phyloP scores from a whole-genome alignment of 2,888 invertebrate genomes.

The Nomada fabriciana region DNA sequence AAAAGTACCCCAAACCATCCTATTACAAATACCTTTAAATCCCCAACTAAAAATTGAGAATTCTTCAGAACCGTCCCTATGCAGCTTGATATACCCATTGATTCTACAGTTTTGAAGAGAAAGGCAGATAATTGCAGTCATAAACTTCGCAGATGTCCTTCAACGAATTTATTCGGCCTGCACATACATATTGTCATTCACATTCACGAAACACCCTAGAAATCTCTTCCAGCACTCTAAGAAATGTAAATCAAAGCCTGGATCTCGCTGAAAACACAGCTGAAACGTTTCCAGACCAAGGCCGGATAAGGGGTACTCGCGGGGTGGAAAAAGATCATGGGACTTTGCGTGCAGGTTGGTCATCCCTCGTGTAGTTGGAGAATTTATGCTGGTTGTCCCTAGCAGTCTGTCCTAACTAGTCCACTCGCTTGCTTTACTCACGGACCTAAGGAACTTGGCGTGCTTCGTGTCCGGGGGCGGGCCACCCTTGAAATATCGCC shows the following conservation, averaged over 20 bases:
- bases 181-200: too few relatives aligned
- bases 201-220: too few relatives aligned
- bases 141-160: too few relatives aligned
- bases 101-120: too few relatives aligned
- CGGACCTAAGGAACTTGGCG: conserved; percentile 69
- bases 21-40: too few relatives aligned
- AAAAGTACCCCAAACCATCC: too few relatives aligned
- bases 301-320: conserved; percentile 35
- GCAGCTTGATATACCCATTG: too few relatives aligned
- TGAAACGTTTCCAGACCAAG: neutral
- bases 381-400: conserved; percentile 84
- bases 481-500: conserved; percentile 83
- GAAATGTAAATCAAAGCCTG: neutral
- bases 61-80: too few relatives aligned
- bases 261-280: conserved; percentile 19
- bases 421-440: conserved; percentile 83
- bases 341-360: conserved; percentile 81
- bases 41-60: too few relatives aligned
- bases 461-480: conserved; percentile 60
- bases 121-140: too few relatives aligned
- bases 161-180: too few relatives aligned
- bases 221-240: neutral
- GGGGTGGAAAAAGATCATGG: conserved; percentile 68
- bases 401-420: conserved; percentile 82
- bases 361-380: conserved; percentile 83